Base-by-base conservation (phyloP, 2,888 invertebrate genomes). In the Nemapogon koenigi region DNA sequence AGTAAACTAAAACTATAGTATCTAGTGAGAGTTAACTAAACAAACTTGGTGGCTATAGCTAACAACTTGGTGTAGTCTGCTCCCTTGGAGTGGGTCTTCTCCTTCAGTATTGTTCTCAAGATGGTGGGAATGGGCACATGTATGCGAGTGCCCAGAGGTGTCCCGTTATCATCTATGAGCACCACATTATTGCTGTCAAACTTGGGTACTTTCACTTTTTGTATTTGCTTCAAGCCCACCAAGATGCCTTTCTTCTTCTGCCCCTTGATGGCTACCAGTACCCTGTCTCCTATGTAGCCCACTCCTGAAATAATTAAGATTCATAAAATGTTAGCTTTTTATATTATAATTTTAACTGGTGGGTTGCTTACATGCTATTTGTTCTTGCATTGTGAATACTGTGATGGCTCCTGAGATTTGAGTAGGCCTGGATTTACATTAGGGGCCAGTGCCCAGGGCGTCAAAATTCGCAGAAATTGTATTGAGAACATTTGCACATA, bases 131-230 rank as follows among this genome's bases (percentile, higher is more conserved):
- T 89, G 0, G 99, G 99, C 2, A 93, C 95, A 51, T 92, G 90
- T 49, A 99, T 94, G 49, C 98, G 83, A 2, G 94, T 99, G 13
- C 99, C 99, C 3, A 97, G 68, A 0, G 99, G 99, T 10, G 91
- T 89, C 13, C 97, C 98, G 55, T 85, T 91, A 54, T 98, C 96
- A 56, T 98, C 97, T 28, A 99, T 90, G 1, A 99, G 76, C 1
- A 99, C 98, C 38, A 98, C 73, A 70, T 99, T 99, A 62, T 98
- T 98, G 54, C 89, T 91, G 63, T 98, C 97, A 63, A 92, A 95
- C 59, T 90, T 90, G 0, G 97, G 97, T 25, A 94, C 82, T 63
- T 90, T 89, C 0, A 87, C 67, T 39, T 83, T 82, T 61, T 96
- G 96, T 37, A 84, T 86, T 56, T 91, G 90, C 57, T 90, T 93